Conservation (phyloP, 2,113 vertebrate genomes). For the Nycticebus coucang region DNA sequence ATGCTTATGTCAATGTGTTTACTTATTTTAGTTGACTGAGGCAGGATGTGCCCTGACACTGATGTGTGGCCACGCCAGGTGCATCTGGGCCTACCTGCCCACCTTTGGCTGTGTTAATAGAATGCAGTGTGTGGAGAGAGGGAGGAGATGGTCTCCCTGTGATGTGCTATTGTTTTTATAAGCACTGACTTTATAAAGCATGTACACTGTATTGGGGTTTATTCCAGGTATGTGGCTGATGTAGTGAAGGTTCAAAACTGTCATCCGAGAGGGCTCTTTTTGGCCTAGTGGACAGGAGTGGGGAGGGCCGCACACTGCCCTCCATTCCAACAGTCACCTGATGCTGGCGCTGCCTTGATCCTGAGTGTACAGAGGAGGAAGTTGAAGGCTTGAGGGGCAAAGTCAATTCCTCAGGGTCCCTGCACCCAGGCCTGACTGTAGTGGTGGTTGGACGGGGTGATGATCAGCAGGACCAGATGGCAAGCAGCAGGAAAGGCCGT, state of each 20-base stretch:
- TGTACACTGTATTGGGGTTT: background rate
- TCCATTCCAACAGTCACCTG: background rate
- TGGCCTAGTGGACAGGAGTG: background rate
- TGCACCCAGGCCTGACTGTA: background rate
- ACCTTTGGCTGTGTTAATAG: background rate
- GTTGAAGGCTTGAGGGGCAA: background rate
- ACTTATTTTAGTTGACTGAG: background rate
- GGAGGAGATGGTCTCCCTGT: background rate
- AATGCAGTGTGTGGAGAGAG: background rate
- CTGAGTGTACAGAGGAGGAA: background rate
- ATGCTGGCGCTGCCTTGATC: background rate
- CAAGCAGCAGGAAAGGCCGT: background rate
- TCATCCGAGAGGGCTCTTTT: background rate
- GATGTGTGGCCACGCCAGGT: background rate
- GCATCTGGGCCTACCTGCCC: no score
- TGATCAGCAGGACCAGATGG: background rate
- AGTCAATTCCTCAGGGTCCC: background rate
- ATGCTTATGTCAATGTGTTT: background rate
- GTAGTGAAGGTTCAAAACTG: background rate
- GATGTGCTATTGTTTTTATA: background rate
- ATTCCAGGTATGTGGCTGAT: background rate
- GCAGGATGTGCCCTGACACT: background rate
- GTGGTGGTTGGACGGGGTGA: background rate
- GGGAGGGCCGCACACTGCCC: accelerated
- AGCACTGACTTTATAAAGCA: background rate